phyloP scores from a whole-genome alignment of 1,140 invertebrate species.

The Cydia fagiglandana region DNA sequence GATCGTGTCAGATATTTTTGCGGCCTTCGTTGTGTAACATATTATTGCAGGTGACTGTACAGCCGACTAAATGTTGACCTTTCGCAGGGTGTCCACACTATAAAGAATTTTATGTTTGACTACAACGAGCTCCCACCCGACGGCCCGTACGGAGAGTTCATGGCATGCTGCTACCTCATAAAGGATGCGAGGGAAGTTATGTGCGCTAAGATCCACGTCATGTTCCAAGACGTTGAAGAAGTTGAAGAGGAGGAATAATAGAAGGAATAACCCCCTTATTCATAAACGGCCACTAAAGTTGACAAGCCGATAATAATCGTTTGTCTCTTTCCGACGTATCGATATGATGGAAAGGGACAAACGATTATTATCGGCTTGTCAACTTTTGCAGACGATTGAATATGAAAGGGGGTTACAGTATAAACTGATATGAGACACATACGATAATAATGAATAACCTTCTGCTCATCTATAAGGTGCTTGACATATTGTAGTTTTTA shows the following conservation, averaged over 20 bases:
- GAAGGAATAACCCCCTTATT: constrained; percentile 1
- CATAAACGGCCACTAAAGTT: too few species aligned
- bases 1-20: too few species aligned
- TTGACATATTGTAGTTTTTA: too few species aligned
- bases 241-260: constrained; percentile 41
- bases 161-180: constrained; percentile 43
- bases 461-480: too few species aligned
- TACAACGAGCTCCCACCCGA: constrained; percentile 53
- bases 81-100: constrained; percentile 46
- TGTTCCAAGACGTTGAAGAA: constrained; percentile 43
- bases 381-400: too few species aligned
- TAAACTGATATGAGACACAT: not conserved
- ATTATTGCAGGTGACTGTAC: constrained; percentile 50
- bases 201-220: constrained; percentile 44
- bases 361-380: too few species aligned
- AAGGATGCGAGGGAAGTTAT: constrained; percentile 37
- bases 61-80: not conserved
- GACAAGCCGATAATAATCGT: too few species aligned
- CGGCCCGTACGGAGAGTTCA: constrained; percentile 57
- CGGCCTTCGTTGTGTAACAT: too few species aligned
- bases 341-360: too few species aligned
- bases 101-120: constrained; percentile 58
- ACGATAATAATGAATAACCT: not conserved
- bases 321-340: too few species aligned
- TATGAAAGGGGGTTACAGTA: too few species aligned